Evolutionary conservation across 2,113 vertebrate genomes (phyloP).

Genomic region (Aplodontia rufa): DNA sequence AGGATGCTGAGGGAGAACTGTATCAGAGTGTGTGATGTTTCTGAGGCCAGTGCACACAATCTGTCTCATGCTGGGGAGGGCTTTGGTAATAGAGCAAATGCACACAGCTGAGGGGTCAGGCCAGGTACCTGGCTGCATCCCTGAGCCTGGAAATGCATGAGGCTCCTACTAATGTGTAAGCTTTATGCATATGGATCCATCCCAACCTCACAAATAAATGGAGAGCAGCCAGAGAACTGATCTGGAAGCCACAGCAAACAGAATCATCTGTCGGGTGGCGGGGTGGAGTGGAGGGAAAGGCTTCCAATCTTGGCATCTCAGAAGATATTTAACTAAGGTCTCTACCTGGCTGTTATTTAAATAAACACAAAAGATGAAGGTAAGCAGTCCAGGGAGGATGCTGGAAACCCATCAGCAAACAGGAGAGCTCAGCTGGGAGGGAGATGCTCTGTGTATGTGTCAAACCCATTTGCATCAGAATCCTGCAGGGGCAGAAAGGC

Average conservation of each 20-base stretch:
- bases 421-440: conserved; percentile 41
- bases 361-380: conserved; percentile 76
- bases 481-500: conserved; percentile 45
- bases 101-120: background rate
- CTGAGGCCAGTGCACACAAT: background rate
- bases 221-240: conserved; percentile 41
- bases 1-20: background rate
- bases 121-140: background rate
- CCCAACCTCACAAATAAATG: background rate
- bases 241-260: conserved; percentile 6
- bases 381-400: conserved; percentile 54
- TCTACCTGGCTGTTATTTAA: conserved; percentile 75
- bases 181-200: conserved; percentile 27
- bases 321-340: conserved; percentile 69
- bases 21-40: background rate
- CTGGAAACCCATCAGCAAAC: conserved; percentile 53
- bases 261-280: background rate
- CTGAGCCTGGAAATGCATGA: background rate
- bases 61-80: background rate
- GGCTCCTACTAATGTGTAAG: conserved; percentile 25
- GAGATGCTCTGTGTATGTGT: conserved; percentile 13
- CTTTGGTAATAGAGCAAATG: background rate
- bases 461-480: conserved; percentile 71
- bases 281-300: background rate
- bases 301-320: conserved; percentile 30